These are phyloP conservation scores for Stenchaetothrips biformis DNA, from an alignment of 2,888 invertebrate genomes.

Conservation along the genomic window DNA sequence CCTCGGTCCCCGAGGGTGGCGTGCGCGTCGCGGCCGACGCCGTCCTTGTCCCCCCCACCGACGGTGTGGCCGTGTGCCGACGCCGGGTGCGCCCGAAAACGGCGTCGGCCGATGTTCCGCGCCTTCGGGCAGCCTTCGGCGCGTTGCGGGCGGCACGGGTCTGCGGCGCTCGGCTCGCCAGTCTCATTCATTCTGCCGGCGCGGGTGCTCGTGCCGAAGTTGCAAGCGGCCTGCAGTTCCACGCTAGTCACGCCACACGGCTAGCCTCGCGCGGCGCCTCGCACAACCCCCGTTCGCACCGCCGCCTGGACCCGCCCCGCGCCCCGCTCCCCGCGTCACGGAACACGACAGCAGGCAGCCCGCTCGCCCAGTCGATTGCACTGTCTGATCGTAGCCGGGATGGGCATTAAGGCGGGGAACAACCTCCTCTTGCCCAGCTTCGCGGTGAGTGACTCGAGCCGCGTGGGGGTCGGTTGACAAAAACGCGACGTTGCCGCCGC, in stretches of 20 bases:
- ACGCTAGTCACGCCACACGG: background rate
- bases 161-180: background rate
- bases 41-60: too few relatives aligned
- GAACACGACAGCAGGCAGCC: background rate
- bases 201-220: background rate
- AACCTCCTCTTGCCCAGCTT: conserved; percentile 9
- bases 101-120: too few relatives aligned
- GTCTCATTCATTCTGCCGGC: background rate
- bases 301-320: background rate
- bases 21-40: too few relatives aligned
- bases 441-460: background rate
- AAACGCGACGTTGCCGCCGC: background rate
- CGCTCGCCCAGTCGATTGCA: background rate
- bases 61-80: too few relatives aligned
- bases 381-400: background rate
- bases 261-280: background rate
- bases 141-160: background rate
- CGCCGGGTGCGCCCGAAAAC: too few relatives aligned
- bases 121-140: too few relatives aligned
- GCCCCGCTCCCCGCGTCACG: background rate
- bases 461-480: background rate
- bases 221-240: background rate
- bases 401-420: background rate
- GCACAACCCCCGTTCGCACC: background rate
- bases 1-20: too few relatives aligned